phyloP scores from a whole-genome alignment of 2,797 vertebrate species.

The Peromyscus attwateri region DNA sequence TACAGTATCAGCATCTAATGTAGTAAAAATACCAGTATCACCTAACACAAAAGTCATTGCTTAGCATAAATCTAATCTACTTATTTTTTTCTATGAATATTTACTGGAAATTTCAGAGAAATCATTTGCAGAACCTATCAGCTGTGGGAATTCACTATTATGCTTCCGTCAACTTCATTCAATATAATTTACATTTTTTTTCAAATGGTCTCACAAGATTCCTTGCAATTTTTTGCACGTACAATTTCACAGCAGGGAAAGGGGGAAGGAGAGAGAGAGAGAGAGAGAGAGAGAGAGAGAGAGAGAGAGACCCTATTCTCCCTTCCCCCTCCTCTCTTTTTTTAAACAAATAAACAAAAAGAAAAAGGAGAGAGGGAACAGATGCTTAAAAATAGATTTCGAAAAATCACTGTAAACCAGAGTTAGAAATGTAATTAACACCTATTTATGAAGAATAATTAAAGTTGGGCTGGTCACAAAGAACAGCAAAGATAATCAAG shows the following conservation, averaged over 20 bases:
- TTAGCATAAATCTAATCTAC: slow-evolving; percentile 87
- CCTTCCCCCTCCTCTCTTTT: slow-evolving; percentile 44
- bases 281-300: slow-evolving; percentile 77
- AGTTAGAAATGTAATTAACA: slow-evolving; percentile 92
- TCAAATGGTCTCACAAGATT: slow-evolving; percentile 87
- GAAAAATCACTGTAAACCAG: slow-evolving; percentile 89
- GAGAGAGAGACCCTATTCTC: not conserved
- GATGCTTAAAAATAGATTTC: slow-evolving; percentile 91
- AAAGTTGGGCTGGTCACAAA: slow-evolving; percentile 92
- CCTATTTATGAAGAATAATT: slow-evolving; percentile 93
- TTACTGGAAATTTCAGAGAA: slow-evolving; percentile 89
- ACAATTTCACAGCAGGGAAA: slow-evolving; percentile 88
- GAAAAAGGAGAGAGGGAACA: slow-evolving; percentile 84
- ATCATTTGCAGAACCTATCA: slow-evolving; percentile 88
- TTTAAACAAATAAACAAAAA: slow-evolving; percentile 80
- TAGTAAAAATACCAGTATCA: slow-evolving; percentile 85
- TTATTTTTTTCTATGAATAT: slow-evolving; percentile 86
- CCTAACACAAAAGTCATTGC: slow-evolving; percentile 86
- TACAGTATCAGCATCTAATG: slow-evolving; percentile 82
- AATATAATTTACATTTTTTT: slow-evolving; percentile 89
- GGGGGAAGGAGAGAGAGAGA: slow-evolving; percentile 11
- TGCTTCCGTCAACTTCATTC: slow-evolving; percentile 89
- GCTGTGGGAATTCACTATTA: slow-evolving; percentile 89
- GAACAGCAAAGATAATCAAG: slow-evolving; percentile 91
- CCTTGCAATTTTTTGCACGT: slow-evolving; percentile 88